Evolutionary conservation across 2,113 vertebrate species (phyloP), one percentile per base, ranked within the genome.

Genomic region (Rhabdomys dilectus): DNA sequence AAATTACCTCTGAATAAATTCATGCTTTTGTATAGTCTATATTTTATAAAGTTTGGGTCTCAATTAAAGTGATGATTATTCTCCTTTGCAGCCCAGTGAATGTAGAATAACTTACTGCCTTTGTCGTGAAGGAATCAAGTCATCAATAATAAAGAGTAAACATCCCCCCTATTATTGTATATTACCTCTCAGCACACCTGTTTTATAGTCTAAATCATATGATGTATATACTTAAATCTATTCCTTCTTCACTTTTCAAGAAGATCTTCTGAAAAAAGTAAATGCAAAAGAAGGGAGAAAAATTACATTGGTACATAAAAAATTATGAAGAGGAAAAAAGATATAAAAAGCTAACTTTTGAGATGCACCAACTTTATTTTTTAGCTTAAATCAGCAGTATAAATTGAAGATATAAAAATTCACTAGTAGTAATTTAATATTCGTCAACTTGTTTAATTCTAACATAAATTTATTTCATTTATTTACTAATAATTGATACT

Each of bases 401-500:
- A 77, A 64, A 56, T 90, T 85, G 51, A 80, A 48, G 45, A 29
- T 19, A 86, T 56, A 58, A 85, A 93, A 93, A 88, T 66, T 78
- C 60, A 96, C 94, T 73, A 26, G 2, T 56, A 11, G 66, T 72
- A 89, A 85, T 93, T 92, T 84, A 60, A 68, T 88, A 93, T 97
- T 78, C 16, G 12, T 92, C 36, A n/a, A 45, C 62, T 4, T 93
- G 16, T 22, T n/a, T 76, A 85, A n/a, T 34, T 96, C 48, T 64
- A 82, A 7, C 36, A 87, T 24, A 91, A 93, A 82, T 72, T 80
- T 2, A 56, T 62, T 89, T 95, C 13, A 78, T 78, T 48, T 77
- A 12, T 94, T 89, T 88, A 42, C 48, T 95, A 97, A 93, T 82
- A 26, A 58, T n/a, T 82, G 93, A 68, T 84, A 36, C 34, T 91